A percentile compares a stretch with the other conserved stretches of the same genome.
Conservation (phyloP, 2,113 vertebrate species). For the Phaethon lepturus region DNA sequence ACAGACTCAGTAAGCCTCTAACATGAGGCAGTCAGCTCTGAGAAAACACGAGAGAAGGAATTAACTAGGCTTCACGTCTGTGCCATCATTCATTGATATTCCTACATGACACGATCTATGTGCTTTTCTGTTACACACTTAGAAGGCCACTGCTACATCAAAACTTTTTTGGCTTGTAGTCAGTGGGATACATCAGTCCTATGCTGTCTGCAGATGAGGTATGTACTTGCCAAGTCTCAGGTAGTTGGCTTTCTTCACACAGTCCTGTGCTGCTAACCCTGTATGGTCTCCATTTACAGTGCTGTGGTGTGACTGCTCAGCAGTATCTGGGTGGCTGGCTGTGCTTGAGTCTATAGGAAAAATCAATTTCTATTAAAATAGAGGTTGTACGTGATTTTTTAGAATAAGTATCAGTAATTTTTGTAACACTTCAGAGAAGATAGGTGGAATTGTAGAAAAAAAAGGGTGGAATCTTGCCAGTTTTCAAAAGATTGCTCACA, state of each 20-base stretch:
- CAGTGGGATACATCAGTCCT: neutral
- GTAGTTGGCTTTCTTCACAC: neutral
- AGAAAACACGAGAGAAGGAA: neutral
- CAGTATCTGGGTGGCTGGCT: neutral
- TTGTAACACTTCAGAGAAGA: slow-evolving; percentile 48
- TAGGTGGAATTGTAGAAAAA: slow-evolving; percentile 28
- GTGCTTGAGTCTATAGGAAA: neutral
- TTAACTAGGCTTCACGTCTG: neutral
- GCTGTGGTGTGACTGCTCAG: neutral
- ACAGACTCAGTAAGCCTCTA: neutral
- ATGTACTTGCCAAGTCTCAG: neutral
- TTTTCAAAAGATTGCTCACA: neutral
- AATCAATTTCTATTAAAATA: slow-evolving; percentile 8
- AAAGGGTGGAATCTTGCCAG: neutral
- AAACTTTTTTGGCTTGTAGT: neutral
- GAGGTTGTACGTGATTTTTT: slow-evolving; percentile 10
- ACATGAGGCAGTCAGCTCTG: neutral
- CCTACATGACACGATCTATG: fast-evolving
- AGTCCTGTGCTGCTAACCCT: neutral
- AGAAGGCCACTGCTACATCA: neutral
- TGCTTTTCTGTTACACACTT: neutral
- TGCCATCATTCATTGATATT: neutral
- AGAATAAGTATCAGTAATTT: slow-evolving; percentile 20
- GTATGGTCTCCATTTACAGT: neutral
- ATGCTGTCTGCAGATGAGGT: neutral